Conservation (phyloP, 2,888 invertebrate species). For the Venusia cambrica region DNA sequence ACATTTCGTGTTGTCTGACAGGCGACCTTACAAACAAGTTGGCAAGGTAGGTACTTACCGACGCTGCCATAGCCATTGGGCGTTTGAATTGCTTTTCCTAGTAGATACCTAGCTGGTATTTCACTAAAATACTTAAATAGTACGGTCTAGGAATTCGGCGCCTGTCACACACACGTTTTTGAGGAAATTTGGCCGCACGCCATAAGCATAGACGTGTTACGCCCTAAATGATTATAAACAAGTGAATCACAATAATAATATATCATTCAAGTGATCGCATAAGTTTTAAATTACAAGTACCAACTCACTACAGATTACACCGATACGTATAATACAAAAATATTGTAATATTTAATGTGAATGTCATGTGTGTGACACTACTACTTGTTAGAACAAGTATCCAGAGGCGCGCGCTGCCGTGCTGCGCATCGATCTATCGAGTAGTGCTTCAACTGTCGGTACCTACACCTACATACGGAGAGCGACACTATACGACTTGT, state of each 20-base stretch:
- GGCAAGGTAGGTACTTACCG: constrained; percentile 6
- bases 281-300: constrained; percentile 65
- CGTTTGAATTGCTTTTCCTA: too few species aligned
- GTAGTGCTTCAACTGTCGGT: constrained; percentile 22
- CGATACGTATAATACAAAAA: constrained; percentile 77
- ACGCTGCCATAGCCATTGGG: neutral
- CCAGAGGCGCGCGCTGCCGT: constrained; percentile 67
- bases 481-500: too few species aligned
- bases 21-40: constrained; percentile 6
- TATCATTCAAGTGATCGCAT: constrained; percentile 49
- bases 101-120: too few species aligned
- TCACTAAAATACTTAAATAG: too few species aligned
- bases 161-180: constrained; percentile 26
- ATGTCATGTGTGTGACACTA: constrained; percentile 72
- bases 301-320: constrained; percentile 75
- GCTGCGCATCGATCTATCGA: constrained; percentile 32
- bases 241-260: constrained; percentile 58
- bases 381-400: constrained; percentile 55
- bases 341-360: constrained; percentile 67
- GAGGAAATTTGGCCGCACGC: constrained; percentile 67
- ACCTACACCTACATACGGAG: constrained; percentile 20
- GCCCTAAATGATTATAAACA: constrained; percentile 47
- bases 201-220: constrained; percentile 58
- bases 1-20: constrained; percentile 9
- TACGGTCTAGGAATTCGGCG: constrained; percentile 17